Conservation (phyloP, 2,888 invertebrate species). For the Liopterus haemorrhoidalis region DNA sequence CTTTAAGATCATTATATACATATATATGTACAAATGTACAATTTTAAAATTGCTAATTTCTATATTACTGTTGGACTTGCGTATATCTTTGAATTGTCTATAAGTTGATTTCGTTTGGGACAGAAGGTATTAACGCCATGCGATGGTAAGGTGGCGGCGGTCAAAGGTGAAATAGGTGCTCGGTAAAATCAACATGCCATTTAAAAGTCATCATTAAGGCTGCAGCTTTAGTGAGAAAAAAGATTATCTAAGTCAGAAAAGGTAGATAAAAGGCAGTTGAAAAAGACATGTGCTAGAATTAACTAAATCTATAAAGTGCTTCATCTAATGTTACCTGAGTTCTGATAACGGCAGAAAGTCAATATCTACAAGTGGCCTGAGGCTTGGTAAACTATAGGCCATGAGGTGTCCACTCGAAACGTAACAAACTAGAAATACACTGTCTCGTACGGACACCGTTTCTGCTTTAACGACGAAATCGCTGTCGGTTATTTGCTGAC, state of each 20-base stretch:
- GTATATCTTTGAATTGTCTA: too few species aligned
- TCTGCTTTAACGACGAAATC: constrained; percentile 94
- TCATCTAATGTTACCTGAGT: constrained; percentile 65
- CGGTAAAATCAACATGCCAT: too few species aligned
- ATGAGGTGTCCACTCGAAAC: constrained; percentile 89
- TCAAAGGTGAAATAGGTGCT: too few species aligned
- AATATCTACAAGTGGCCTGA: constrained; percentile 85
- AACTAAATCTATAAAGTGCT: not conserved
- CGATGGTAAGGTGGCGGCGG: too few species aligned
- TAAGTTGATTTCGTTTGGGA: too few species aligned
- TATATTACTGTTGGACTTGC: too few species aligned
- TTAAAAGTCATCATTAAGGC: too few species aligned
- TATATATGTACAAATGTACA: too few species aligned
- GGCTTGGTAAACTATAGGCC: constrained; percentile 92
- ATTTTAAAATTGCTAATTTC: too few species aligned
- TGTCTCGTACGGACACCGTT: constrained; percentile 87
- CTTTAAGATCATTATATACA: too few species aligned
- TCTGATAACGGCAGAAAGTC: constrained; percentile 92
- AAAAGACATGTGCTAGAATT: not conserved
- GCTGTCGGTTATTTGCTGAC: constrained; percentile 85
- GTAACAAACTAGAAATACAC: constrained; percentile 90
- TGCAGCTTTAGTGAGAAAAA: not conserved
- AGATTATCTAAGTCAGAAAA: not conserved
- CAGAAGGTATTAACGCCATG: too few species aligned
- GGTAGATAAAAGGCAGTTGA: not conserved